A percentile compares a stretch with the other conserved stretches of the same genome.
phyloP scores from a whole-genome alignment of 1,140 invertebrate species.

The Rhopalosiphum maidis region DNA sequence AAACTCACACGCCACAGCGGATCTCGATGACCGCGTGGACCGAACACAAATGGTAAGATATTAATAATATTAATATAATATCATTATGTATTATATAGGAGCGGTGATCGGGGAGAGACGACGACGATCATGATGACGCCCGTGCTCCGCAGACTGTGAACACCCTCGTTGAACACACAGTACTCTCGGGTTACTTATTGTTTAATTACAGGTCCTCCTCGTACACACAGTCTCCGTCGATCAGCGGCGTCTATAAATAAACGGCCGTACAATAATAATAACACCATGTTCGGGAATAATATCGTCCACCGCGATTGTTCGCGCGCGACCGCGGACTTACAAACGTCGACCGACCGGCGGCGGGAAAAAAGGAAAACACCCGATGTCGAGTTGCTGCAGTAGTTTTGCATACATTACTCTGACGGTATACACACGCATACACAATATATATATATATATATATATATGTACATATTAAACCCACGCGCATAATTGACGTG shows the following conservation, averaged over 20 bases:
- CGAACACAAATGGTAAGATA: neutral
- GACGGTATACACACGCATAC: neutral
- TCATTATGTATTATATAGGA: neutral
- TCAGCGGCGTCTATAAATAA: neutral
- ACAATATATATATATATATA: neutral
- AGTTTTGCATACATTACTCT: neutral
- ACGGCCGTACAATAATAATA: no score
- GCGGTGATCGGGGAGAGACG: neutral
- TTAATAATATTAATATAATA: neutral
- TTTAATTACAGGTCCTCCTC: neutral
- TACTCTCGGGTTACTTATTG: neutral
- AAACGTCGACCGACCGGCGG: neutral
- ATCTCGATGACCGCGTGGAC: neutral
- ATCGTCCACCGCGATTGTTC: no score
- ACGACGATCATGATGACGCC: neutral
- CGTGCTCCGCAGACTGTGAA: neutral
- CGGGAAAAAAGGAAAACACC: neutral
- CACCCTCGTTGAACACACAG: neutral
- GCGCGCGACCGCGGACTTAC: no score
- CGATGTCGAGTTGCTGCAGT: neutral
- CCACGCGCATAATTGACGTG: neutral
- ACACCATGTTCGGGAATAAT: neutral
- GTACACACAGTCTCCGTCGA: no score
- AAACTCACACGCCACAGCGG: neutral
- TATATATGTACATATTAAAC: neutral